Base-by-base conservation (phyloP, 2,113 vertebrate genomes). In the Alosa alosa region DNA sequence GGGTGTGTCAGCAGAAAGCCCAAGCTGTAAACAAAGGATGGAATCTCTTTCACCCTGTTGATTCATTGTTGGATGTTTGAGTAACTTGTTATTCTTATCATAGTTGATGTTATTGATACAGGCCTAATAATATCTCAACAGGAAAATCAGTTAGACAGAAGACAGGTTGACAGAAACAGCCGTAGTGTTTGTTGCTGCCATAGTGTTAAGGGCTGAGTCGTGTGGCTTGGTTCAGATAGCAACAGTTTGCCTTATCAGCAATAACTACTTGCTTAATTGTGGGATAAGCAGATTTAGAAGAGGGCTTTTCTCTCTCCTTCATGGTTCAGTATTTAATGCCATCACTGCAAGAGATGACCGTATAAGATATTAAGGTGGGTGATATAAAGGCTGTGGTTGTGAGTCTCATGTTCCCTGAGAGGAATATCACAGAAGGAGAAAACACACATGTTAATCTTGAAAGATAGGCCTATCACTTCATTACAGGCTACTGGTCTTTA, bases 1-100 rank as follows among this genome's bases (percentile, higher is more conserved):
- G 94, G 95, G 94, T 91, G 94, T 95, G 95, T 95, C 94, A 93
- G 91, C 90, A 91, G 87, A 88, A 36, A 78, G 10, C 92, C 85
- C 87, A 87, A 84, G 87, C 85, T 88, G 84, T 90, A 90, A 91
- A 95, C 94, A 95, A 95, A 94, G 91, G 90, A 87, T 91, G 90
- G 89, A 31, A 15, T 39, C 31, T 36, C 36, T 36, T 78, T 78
- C 72, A 78, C 41, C 31, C 11, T 39, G 25, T 39, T 78, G 25
- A 72, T 44, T 44, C 25, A 36, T 3, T 72, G 31, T 78, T 9
- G 64, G 7, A 31, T 68, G 64, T 31, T 68, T 11, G 8, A 36
- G 39, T 17, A 31, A 78, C 31, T 78, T 78, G 10, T 39, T 78
- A 39, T 75, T 36, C 4, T 64, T 75, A 17, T 78, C 31, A 39